Percentiles rank a stretch among this genome's conserved stretches.
phyloP scores from a whole-genome alignment of 2,888 invertebrate genomes.

The Agonopterix heracliana region DNA sequence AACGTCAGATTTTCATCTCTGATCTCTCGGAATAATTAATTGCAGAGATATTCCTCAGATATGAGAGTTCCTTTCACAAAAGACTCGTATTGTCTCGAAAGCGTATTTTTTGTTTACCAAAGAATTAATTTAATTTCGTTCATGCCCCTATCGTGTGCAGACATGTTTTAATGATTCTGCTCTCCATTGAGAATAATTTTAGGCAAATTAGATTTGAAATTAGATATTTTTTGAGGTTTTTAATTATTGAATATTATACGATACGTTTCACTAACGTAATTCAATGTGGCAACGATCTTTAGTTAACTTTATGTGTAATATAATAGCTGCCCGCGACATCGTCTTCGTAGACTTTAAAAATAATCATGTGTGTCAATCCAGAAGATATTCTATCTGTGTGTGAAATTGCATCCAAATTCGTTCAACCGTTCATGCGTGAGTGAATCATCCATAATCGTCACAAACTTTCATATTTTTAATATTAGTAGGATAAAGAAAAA shows the following conservation, averaged over 20 bases:
- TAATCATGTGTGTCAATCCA: too few relatives aligned
- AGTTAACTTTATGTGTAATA: too few relatives aligned
- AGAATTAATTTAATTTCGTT: constrained; percentile 58
- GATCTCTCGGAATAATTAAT: constrained; percentile 62
- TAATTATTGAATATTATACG: constrained; percentile 14
- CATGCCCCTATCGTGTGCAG: constrained; percentile 55
- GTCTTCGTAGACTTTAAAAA: too few relatives aligned
- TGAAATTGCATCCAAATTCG: too few relatives aligned
- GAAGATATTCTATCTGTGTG: too few relatives aligned
- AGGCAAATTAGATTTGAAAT: constrained; percentile 18
- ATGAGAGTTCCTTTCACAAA: constrained; percentile 50
- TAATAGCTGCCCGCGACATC: too few relatives aligned
- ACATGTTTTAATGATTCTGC: constrained; percentile 42
- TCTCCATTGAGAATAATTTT: constrained; percentile 13
- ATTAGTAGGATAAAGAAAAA: too few relatives aligned
- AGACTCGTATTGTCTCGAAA: constrained; percentile 46
- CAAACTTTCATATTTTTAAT: too few relatives aligned
- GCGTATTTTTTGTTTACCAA: constrained; percentile 52
- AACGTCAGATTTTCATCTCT: constrained; percentile 12
- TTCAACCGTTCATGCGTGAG: too few relatives aligned
- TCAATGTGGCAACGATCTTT: too few relatives aligned
- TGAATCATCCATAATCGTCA: too few relatives aligned
- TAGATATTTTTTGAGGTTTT: constrained; percentile 20
- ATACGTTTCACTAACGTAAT: too few relatives aligned
- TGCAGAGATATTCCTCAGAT: constrained; percentile 36